Evolutionary conservation across 2,113 vertebrate species (phyloP).

Genomic region (Silurus meridionalis): DNA sequence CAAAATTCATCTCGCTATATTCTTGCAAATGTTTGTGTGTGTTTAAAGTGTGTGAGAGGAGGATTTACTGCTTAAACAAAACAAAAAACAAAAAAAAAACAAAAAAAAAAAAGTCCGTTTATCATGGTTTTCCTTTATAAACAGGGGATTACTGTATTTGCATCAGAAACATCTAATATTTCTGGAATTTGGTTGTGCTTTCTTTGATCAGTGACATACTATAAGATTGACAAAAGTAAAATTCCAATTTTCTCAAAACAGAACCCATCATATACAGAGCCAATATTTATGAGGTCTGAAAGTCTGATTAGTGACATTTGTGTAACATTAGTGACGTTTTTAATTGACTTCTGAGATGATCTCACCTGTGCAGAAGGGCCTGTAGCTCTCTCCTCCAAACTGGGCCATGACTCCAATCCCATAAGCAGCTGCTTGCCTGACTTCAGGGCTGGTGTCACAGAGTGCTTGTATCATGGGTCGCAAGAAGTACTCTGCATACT

Average conservation of each 20-base stretch:
- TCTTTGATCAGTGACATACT: not conserved
- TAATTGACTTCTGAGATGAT: not conserved
- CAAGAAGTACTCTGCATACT: conserved; percentile 92
- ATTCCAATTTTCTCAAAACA: not conserved
- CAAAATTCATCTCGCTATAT: too few relatives aligned
- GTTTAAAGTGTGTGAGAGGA: too few relatives aligned
- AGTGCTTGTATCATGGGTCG: conserved; percentile 88
- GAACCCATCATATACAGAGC: not conserved
- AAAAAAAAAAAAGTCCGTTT: too few relatives aligned
- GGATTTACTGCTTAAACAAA: too few relatives aligned
- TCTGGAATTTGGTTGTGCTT: not conserved
- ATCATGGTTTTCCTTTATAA: too few relatives aligned
- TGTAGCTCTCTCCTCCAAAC: conserved; percentile 92
- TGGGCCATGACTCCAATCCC: conserved; percentile 96
- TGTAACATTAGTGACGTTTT: not conserved
- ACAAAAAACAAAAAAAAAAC: too few relatives aligned
- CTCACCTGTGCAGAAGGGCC: conserved; percentile 90
- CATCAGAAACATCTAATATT: not conserved
- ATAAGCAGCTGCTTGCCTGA: conserved; percentile 93
- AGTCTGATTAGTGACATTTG: not conserved
- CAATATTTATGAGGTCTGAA: not conserved
- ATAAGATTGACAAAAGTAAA: not conserved
- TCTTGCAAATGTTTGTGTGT: too few relatives aligned
- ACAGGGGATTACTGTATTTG: too few relatives aligned
- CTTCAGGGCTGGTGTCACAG: conserved; percentile 90